A percentile compares a stretch with the other conserved stretches of the same genome.
Conservation (phyloP, 1,140 invertebrate species). For the Tetranychus cinnabarinus region DNA sequence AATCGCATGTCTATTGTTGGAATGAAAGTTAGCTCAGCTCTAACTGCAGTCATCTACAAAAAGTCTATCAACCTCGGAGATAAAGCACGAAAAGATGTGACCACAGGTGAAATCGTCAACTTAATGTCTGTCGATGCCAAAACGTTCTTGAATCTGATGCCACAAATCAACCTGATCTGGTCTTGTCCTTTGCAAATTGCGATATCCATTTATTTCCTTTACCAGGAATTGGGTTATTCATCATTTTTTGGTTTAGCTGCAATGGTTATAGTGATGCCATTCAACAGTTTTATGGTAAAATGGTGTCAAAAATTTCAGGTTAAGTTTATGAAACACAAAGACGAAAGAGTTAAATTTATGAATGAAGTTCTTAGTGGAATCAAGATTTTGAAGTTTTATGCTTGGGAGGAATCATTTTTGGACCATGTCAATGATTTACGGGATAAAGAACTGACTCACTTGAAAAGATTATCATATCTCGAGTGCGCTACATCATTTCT, state of each 20-base stretch:
- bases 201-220: constrained; percentile 23
- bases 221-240: constrained; percentile 36
- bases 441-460: neutral
- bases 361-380: constrained; percentile 21
- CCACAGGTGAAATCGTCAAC: constrained; percentile 36
- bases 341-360: constrained; percentile 20
- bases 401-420: constrained; percentile 16
- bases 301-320: constrained; percentile 23
- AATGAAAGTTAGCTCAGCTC: constrained; percentile 17
- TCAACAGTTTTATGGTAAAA: constrained; percentile 24
- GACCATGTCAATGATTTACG: constrained; percentile 8
- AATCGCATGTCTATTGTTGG: constrained; percentile 21
- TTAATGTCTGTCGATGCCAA: constrained; percentile 28
- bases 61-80: constrained; percentile 21
- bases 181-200: constrained; percentile 19
- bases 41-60: constrained; percentile 20
- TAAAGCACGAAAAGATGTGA: constrained; percentile 26
- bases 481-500: neutral
- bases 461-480: neutral
- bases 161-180: constrained; percentile 17
- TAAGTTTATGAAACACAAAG: constrained; percentile 19
- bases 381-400: constrained; percentile 17
- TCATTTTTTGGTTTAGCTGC: constrained; percentile 70
- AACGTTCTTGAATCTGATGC: constrained; percentile 12
- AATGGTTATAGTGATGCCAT: constrained; percentile 40